Percentiles rank a stretch among this genome's conserved stretches.
phyloP scores from a whole-genome alignment of 2,113 vertebrate species.

The Erpornis zantholeuca region DNA sequence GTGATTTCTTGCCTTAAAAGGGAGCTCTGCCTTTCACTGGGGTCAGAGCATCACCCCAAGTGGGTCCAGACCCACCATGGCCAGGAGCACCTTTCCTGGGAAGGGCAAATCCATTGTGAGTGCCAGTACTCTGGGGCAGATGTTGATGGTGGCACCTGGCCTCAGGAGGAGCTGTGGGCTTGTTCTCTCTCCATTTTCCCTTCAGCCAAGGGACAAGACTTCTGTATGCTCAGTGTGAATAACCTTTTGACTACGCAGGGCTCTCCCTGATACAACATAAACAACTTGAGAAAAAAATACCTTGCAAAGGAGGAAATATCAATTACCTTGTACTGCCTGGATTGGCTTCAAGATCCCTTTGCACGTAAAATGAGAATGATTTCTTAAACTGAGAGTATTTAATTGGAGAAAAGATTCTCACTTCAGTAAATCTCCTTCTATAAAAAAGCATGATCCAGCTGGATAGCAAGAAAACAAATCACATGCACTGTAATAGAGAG shows the following conservation, averaged over 20 bases:
- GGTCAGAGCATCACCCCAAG: not conserved
- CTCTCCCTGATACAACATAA: not conserved
- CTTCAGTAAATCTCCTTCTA: not conserved
- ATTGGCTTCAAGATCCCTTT: not conserved
- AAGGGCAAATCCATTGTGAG: not conserved
- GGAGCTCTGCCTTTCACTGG: not conserved
- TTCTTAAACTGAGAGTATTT: not conserved
- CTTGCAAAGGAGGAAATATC: not conserved
- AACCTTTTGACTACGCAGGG: not conserved
- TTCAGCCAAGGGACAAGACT: not conserved
- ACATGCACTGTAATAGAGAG: not conserved
- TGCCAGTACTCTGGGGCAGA: not conserved
- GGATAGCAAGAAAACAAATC: conserved; percentile 3
- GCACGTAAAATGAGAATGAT: not conserved
- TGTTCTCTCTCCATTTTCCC: not conserved
- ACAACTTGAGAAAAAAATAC: not conserved
- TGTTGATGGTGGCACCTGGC: not conserved
- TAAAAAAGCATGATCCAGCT: conserved; percentile 9
- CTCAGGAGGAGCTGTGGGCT: not conserved
- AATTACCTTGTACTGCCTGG: not conserved
- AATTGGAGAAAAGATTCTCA: not conserved
- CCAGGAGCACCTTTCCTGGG: not conserved
- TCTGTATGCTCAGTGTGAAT: not conserved
- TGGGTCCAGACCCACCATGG: accelerated
- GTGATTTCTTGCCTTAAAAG: not conserved